These are phyloP conservation scores for Subanguina moxae DNA, from an alignment of 1,140 invertebrate species.

Conservation along the genomic window DNA sequence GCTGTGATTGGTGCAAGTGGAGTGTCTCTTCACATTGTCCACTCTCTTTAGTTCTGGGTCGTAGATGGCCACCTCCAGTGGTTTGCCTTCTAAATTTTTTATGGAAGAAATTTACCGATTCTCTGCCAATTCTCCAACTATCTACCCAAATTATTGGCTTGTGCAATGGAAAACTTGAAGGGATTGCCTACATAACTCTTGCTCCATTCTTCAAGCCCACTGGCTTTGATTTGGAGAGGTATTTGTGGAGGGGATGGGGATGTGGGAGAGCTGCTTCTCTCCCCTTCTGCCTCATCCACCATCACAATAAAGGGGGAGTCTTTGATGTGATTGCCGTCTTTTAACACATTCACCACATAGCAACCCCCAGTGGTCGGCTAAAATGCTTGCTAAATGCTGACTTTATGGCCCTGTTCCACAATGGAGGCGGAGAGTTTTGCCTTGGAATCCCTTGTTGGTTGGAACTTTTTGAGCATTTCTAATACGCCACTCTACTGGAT, in stretches of 20 bases:
- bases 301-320: constrained; percentile 76
- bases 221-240: background rate
- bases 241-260: background rate
- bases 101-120: too few relatives aligned
- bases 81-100: constrained; percentile 27
- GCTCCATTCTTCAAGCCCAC: background rate
- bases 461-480: too few relatives aligned
- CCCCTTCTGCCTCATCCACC: constrained; percentile 63
- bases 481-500: too few relatives aligned
- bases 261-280: background rate
- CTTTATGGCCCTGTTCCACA: too few relatives aligned
- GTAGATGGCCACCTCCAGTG: constrained; percentile 30
- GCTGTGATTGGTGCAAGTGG: constrained; percentile 64
- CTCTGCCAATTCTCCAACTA: too few relatives aligned
- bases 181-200: constrained; percentile 7
- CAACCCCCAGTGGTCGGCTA: constrained; percentile 77
- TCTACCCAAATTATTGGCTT: constrained; percentile 4
- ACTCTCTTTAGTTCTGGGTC: constrained; percentile 33
- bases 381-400: constrained; percentile 12
- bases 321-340: constrained; percentile 77
- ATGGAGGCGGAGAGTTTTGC: too few relatives aligned
- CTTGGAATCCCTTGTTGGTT: too few relatives aligned
- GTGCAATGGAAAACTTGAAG: constrained; percentile 17
- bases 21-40: background rate
- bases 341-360: constrained; percentile 83